These are phyloP conservation scores for Hirtodrosophila cameraria DNA, from an alignment of 2,888 invertebrate species.

Conservation along the genomic window DNA sequence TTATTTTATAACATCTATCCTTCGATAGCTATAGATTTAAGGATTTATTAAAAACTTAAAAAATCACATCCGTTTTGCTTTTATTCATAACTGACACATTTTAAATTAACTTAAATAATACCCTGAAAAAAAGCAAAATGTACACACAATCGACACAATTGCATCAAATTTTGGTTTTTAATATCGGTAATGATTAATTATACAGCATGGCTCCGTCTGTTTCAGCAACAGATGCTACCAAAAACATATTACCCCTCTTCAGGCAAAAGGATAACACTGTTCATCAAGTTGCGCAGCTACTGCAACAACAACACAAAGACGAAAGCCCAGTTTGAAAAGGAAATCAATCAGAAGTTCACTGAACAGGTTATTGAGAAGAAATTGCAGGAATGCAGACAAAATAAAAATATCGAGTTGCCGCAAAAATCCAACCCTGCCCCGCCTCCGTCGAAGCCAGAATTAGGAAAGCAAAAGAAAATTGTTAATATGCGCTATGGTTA, in stretches of 20 bases:
- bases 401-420: no score
- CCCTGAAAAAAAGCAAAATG: slow-evolving; percentile 9
- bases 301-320: background rate
- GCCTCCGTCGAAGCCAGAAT: background rate
- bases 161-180: slow-evolving; percentile 23
- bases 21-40: no score
- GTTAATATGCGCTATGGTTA: slow-evolving; percentile 24
- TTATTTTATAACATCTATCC: no score
- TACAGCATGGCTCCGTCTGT: slow-evolving; percentile 22
- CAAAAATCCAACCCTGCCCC: no score
- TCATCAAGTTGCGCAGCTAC: background rate
- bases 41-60: no score
- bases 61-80: no score
- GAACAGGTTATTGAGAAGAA: background rate
- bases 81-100: no score
- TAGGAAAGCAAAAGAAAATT: background rate
- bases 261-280: background rate
- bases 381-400: no score
- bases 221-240: slow-evolving; percentile 9
- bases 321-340: no score
- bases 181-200: slow-evolving; percentile 26
- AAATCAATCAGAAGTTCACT: background rate
- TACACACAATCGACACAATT: background rate
- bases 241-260: background rate
- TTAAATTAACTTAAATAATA: no score